Conservation (phyloP, 2,888 invertebrate genomes). For the Drosophila meridionalis region DNA sequence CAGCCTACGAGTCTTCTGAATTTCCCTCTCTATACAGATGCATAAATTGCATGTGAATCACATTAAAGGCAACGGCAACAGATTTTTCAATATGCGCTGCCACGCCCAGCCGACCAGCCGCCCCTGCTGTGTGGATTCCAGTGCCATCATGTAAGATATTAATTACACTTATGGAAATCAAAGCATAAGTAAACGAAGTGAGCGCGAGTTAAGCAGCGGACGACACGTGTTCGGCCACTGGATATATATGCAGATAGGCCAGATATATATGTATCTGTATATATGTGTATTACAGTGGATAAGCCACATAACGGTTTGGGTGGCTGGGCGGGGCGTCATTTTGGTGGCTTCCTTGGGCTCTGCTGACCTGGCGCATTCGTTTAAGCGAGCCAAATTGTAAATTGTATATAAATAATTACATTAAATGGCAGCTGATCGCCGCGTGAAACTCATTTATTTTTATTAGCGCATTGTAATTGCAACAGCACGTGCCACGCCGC, state of each 20-base stretch:
- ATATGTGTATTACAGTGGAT: not conserved
- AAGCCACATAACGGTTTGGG: constrained; percentile 1
- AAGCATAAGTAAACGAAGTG: constrained; percentile 57
- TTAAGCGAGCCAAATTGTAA: constrained; percentile 61
- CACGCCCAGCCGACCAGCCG: not conserved
- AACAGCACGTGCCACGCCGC: constrained; percentile 29
- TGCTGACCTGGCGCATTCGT: constrained; percentile 19
- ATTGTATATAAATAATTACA: constrained; percentile 78
- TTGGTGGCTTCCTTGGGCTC: not conserved
- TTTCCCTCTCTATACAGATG: not conserved
- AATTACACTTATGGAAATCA: constrained; percentile 67
- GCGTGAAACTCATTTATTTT: constrained; percentile 73
- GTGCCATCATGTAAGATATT: constrained; percentile 33
- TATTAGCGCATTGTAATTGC: constrained; percentile 73
- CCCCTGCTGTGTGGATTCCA: not conserved
- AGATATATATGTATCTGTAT: not conserved
- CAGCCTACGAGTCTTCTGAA: not conserved
- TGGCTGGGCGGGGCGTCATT: not conserved
- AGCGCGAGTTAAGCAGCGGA: constrained; percentile 49
- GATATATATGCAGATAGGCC: not conserved
- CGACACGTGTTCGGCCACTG: constrained; percentile 42
- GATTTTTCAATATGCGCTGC: not conserved
- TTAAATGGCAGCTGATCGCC: constrained; percentile 76
- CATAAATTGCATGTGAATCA: not conserved
- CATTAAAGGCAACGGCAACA: not conserved